Percentiles rank a stretch among this genome's conserved stretches.
Conservation (phyloP, 2,797 vertebrate species). For the Scyliorhinus canicula region DNA sequence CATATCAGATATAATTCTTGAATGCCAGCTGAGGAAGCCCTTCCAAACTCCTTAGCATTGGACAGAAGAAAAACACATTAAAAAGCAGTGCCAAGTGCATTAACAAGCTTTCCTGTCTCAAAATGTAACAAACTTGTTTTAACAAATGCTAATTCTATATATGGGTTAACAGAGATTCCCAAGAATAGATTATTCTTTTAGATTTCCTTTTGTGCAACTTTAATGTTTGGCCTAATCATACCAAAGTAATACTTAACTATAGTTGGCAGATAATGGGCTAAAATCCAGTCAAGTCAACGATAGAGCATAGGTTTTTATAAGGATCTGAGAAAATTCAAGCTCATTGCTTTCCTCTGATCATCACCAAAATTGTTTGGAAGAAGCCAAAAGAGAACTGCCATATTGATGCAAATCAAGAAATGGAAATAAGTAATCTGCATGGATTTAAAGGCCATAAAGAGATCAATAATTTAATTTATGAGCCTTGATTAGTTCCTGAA, state of each 20-base stretch:
- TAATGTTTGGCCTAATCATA: background rate
- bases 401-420: background rate
- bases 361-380: background rate
- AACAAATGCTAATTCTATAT: background rate
- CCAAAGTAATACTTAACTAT: background rate
- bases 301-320: background rate
- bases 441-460: slow-evolving; percentile 1
- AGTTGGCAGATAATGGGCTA: background rate
- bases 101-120: background rate
- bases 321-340: background rate
- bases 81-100: background rate
- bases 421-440: background rate
- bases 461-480: background rate
- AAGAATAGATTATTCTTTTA: background rate
- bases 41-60: background rate
- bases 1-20: background rate
- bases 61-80: background rate
- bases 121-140: background rate
- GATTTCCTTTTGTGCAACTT: background rate
- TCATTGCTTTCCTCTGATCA: background rate
- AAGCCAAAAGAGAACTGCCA: background rate
- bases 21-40: background rate
- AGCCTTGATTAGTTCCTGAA: background rate
- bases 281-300: background rate
- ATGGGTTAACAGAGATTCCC: background rate